Base-by-base conservation (phyloP, 2,797 vertebrate species). In the Odontamblyopus rebecca region DNA sequence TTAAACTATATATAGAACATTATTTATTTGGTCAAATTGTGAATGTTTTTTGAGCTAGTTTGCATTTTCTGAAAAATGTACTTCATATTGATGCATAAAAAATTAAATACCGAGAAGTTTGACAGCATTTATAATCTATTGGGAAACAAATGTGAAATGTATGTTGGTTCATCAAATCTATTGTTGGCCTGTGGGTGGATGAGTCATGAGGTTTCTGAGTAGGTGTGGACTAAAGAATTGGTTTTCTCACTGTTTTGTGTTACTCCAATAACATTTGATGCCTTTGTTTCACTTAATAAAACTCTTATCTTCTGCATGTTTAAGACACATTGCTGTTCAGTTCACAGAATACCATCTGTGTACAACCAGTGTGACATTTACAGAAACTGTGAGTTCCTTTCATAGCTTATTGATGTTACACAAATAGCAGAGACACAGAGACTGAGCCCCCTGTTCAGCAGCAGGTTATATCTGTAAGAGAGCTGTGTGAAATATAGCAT, bases 391-490 rank as follows among this genome's bases (percentile, higher is more conserved):
- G 29, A 30, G 64, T 4, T 50, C 48, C 18, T 35, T 56, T 67
- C 19, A 56, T 67, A 32, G 38, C 32, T 56, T 56, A 68, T 56
- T 56, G 66, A 38, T 1, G 19, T 30, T 15, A 68, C 53, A 68
- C 53, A 68, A 68, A 68, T 67, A 67, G 29, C 50, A n/a, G 50
- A 53, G 27, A 53, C 27, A 67, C 50, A 32, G 53, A 12, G 65
- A 53, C 29, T 29, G 11, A 11, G 9, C 50, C 8, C 11, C 0
- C 11, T 8, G 44, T 35, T 30, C 29, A 67, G 50, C 26, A 65
- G 63, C 41, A 48, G 41, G 41, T 48, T 67, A 53, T 53, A 67
- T 50, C 9, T 67, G 27, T 53, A 13, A 32, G 48, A 51, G 13
- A 53, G 26, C 11, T 11, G 29, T 54, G 9, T 53, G 65, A 67